Conservation (phyloP, 2,888 invertebrate species). For the Carcina quercana region DNA sequence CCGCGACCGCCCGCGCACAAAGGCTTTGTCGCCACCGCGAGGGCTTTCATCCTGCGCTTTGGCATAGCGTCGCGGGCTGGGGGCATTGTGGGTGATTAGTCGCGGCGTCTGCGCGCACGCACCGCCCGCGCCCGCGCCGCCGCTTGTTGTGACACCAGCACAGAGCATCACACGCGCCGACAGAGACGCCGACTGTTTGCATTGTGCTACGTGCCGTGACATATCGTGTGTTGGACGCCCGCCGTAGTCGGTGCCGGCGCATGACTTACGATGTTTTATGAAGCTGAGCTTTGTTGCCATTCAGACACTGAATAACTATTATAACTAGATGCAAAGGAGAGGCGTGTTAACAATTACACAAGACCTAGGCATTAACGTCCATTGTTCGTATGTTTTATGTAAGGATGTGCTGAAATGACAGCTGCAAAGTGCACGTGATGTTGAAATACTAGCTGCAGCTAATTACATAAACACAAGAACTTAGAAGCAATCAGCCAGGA, state of each 20-base stretch:
- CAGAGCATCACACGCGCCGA: conserved; percentile 53
- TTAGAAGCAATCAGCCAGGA: too few relatives aligned
- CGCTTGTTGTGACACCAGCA: conserved; percentile 53
- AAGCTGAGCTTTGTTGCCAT: conserved; percentile 44
- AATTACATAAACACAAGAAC: too few relatives aligned
- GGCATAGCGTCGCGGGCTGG: conserved; percentile 27
- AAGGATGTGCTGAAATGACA: conserved; percentile 65
- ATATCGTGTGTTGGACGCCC: conserved; percentile 52
- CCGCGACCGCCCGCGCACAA: conserved; percentile 51
- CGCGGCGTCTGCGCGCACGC: conserved; percentile 21
- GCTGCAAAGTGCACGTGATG: conserved; percentile 38
- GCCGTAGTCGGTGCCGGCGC: conserved; percentile 30
- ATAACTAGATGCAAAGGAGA: conserved; percentile 40
- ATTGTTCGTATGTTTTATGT: too few relatives aligned
- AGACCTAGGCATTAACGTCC: conserved; percentile 40
- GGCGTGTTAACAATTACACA: conserved; percentile 47
- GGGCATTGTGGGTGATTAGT: conserved; percentile 41
- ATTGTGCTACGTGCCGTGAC: conserved; percentile 68
- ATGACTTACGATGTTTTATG: conserved; percentile 45
- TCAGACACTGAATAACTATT: too few relatives aligned
- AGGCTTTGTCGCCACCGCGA: conserved; percentile 46
- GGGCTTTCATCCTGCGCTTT: conserved; percentile 35
- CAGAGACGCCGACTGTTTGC: conserved; percentile 68
- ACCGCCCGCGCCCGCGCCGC: conserved; percentile 48
- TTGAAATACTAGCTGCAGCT: too few relatives aligned